These are phyloP conservation scores for Cryptoleucopteryx plumbea DNA, from an alignment of 2,113 vertebrate genomes.

Conservation along the genomic window DNA sequence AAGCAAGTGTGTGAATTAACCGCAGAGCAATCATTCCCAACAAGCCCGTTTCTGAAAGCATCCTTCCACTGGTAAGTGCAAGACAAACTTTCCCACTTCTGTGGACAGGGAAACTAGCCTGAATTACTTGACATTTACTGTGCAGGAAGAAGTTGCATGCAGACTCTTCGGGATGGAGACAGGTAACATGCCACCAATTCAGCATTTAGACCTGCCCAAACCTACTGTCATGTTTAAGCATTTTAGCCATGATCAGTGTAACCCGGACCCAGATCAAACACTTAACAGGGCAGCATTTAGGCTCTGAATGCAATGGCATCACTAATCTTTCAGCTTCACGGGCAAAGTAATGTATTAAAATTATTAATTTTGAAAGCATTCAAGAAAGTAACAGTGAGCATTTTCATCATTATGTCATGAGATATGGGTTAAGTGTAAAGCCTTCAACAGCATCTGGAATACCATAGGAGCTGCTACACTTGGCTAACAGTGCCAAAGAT, in stretches of 20 bases:
- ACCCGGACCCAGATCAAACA: not conserved
- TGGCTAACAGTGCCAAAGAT: not conserved
- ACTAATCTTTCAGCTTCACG: not conserved
- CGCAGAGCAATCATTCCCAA: not conserved
- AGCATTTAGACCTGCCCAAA: not conserved
- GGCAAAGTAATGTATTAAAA: not conserved
- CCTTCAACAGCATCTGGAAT: not conserved
- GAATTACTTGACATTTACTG: not conserved
- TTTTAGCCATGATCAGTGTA: not conserved
- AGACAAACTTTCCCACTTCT: not conserved
- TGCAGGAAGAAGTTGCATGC: not conserved
- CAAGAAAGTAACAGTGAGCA: not conserved
- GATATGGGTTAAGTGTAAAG: not conserved
- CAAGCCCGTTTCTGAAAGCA: not conserved
- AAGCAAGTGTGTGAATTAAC: not conserved
- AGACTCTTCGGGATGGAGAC: not conserved
- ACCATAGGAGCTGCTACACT: not conserved
- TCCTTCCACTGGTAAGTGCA: not conserved
- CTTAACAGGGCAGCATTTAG: not conserved
- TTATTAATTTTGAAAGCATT: not conserved
- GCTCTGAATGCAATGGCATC: not conserved
- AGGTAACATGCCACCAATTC: not conserved
- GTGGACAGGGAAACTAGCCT: not conserved
- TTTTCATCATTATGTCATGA: not conserved
- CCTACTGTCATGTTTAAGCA: not conserved